Evolutionary conservation across 37 sponge, comb jelly and placozoan genomes (phyloP), one percentile per base, ranked within the genome.

Genomic region (Amphimedon queenslandica): DNA sequence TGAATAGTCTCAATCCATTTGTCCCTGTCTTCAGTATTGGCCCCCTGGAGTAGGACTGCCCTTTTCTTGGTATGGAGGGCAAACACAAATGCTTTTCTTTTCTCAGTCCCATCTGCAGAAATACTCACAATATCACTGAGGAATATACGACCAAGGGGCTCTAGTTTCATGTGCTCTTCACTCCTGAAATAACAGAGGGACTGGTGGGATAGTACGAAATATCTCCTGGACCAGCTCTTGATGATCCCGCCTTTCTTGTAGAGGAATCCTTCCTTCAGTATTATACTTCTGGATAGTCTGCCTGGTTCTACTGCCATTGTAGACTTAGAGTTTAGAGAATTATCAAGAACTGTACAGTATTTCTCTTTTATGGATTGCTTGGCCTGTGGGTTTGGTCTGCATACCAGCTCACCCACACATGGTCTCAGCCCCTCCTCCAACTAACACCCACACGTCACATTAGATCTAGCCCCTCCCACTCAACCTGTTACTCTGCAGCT

Each of bases 171-270:
- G 6, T 74, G 42, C 32, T 32, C 64, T 72, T 85, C 91, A 35
- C 73, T 32, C 23, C 63, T 74, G 72, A 86, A 91, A 42, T 87
- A 91, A 31, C 75, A 73, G 4, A 91, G 75, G 0, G 74, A 81
- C 60, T 91, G 87, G 23, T 51, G 75, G 53, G 73, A 80, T 33
- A 91, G 83, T 27, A 87, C 83, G 31, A 86, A 91, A 79, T 79
- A 91, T 20, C 83, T 41, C 38, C 83, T 42, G 0, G 55, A 66
- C 92, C 92, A 91, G 42, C 67, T 77, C 64, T 87, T 87, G 13
- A 85, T 77, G 70, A 91, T 67, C 31, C 80, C 78, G 11, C 92
- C 92, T 67, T 78, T 77, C 75, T 91, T 91, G 61, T 47, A 57
- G 58, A 91, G 77, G 61, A 82, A 85, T 1, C 87, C 92, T 67